Evolutionary conservation across 2,113 vertebrate species (phyloP).

Genomic region (Chlamydotis undulata): DNA sequence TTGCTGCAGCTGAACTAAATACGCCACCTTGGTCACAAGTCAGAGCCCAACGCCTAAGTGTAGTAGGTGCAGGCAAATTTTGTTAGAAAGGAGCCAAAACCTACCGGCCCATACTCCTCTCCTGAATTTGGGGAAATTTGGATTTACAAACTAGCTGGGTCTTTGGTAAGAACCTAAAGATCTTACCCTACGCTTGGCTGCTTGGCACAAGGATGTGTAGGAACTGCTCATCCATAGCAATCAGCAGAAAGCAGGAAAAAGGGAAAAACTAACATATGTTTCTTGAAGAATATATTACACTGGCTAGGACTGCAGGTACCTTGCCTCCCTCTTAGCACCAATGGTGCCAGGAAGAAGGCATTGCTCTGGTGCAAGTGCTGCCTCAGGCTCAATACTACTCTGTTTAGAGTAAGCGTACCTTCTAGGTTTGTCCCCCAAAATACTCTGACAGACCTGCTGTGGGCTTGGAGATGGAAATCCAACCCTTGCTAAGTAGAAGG

Average conservation of each 20-base stretch:
- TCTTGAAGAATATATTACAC: not conserved
- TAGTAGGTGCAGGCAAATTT: not conserved
- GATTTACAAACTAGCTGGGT: not conserved
- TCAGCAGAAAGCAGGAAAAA: not conserved
- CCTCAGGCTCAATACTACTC: not conserved
- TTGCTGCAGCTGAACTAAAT: not conserved
- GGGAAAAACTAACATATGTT: not conserved
- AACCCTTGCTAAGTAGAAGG: not conserved
- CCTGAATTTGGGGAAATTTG: not conserved
- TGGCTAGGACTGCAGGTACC: not conserved
- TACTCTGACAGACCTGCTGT: not conserved
- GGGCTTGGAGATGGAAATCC: not conserved
- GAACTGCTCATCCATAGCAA: not conserved
- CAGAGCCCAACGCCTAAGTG: fast-evolving
- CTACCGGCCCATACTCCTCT: fast-evolving
- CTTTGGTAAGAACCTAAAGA: not conserved
- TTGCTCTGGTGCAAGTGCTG: not conserved
- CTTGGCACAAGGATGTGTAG: not conserved
- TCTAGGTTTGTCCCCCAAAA: not conserved
- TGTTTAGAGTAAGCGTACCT: not conserved
- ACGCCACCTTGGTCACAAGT: fast-evolving
- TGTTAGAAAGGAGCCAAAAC: not conserved
- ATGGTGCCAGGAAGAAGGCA: not conserved
- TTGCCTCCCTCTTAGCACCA: not conserved
- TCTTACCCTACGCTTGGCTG: not conserved